Base-by-base conservation (phyloP, 2,797 vertebrate species). In the Dermochelys coriacea region DNA sequence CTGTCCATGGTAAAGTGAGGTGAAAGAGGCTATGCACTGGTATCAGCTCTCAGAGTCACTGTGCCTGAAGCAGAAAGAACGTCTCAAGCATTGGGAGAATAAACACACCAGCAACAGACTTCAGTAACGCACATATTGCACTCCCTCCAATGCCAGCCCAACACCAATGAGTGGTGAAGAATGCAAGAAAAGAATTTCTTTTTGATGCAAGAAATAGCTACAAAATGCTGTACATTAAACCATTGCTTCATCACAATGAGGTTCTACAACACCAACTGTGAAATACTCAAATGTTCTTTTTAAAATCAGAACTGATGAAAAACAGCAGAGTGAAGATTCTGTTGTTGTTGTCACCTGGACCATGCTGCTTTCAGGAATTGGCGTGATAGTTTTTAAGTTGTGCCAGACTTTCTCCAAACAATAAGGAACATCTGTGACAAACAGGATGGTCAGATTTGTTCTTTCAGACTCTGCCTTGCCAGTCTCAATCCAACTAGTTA, bases 331-430 rank as follows among this genome's bases (percentile, higher is more conserved):
- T 61, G 31, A 34, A 89, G 95, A 90, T 88, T 80, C 54, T 92
- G 15, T 55, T 85, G 29, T 95, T 88, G 64, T n/a, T 82, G 37
- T 90, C 92, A 98, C 97, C 97, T 98, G 97, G 59, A 98, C 98
- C 98, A 98, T 98, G 97, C 97, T 98, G 95, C 93, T 98, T 93
- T 99, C 98, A 81, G 98, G 98, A 94, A 99, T 94, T 29, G 98
- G 96, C 64, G 97, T 98, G 97, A 99, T 98, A n/a, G 98, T 98
- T 98, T 98, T 98, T 85, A 99, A 98, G 97, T 98, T 98, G 95
- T 98, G 98, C 91, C 98, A 96, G 82, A 98, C 98, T 97, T 99
- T 98, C 91, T 99, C 99, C 97, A 98, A 97, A 97, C 98, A 98
- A 97, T 97, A 98, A 41, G 98, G 98, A 74, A 98, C 97, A 45